Evolutionary conservation across 2,113 vertebrate species (phyloP), one percentile per base, ranked within the genome.

Genomic region (Illadopsis cleaveri): DNA sequence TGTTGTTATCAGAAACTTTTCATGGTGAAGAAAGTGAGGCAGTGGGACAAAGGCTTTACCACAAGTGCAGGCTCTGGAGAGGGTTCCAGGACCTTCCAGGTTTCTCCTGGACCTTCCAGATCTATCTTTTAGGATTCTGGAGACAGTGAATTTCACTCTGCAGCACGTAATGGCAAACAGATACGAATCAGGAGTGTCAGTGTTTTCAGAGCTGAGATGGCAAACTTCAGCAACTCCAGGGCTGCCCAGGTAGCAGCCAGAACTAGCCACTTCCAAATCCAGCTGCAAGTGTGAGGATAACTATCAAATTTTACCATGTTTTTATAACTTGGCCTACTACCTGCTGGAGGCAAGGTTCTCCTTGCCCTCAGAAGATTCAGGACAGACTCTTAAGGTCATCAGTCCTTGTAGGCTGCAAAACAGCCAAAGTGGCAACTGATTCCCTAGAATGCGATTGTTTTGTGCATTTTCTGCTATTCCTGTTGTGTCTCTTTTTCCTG

Each of bases 281-380:
- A 94, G 76, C 80, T 75, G 72, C 76, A 83, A 84, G 82, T 91
- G 89, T 93, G 83, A 89, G 69, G 47, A 66, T 81, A 61, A 27
- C 76, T 75, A 84, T 92, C 64, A 86, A 64, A 68, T 83, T 81
- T 92, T 91, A 57, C 37, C 31, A 19, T 37, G 25, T 31, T 87
- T 95, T 92, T 78, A 68, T 66, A 94, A 62, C 51, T 72, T 83
- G 68, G 60, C 48, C 89, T 73, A 3, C 40, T 62, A 35, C 44
- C 25, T 81, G 56, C 72, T 86, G 76, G 45, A 93, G 51, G 15
- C 51, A 68, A 89, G 57, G 38, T 54, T 72, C 78, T 79, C 38
- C 27, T 79, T 42, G 73, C 42, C 66, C 86, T 77, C 37, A 31
- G 75, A 42, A 38, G 38, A 50, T 38, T 58, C 58, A 64, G 47